Evolutionary conservation across 2,888 invertebrate genomes (phyloP), one percentile per base, ranked within the genome.

Genomic region (Dysmachus trigonus): DNA sequence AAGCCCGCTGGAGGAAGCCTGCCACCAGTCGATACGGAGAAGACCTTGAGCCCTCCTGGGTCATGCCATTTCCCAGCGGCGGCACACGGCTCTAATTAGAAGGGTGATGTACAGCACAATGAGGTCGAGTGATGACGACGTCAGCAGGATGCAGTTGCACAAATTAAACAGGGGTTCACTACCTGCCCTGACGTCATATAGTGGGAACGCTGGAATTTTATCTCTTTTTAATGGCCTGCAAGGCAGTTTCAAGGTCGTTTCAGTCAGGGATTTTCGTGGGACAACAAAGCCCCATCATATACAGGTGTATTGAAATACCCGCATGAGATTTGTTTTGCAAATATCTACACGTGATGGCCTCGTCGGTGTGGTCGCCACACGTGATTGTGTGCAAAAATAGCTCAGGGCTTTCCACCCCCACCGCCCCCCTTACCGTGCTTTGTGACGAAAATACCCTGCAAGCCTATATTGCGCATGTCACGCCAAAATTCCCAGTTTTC

Each of bases 231-330:
- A 82, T 83, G 27, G 71, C 41, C 72, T 27, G 83, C 81, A 71
- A 83, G 83, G 83, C 83, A 72, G 22, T 83, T 72, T 83, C 83
- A 83, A 83, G 83, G 83, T 83, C 83, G 72, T 47, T 71, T 72
- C 83, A 83, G 83, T 83, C 83, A 83, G 83, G 83, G 83, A 72
- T 83, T 83, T 83, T 72, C 83, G 41, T 83, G 83, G 72, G 83
- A 83, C 72, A 83, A 81, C 81, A 81, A 81, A 81, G n/a, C 22
- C 81, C 18, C 83, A 83, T n/a, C n/a, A n/a, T n/a, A n/a, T 30
- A 83, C 83, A 83, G 83, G 71, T 72, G 72, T 72, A 18, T 72
- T 41, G 41, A 27, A 41, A 72, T 72, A 72, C 72, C 83, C 72
- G 71, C 72, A 72, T 83, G 83, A 71, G 72, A 83, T 41, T 83